Evolutionary conservation across 2,113 vertebrate species (phyloP), one percentile per base, ranked within the genome.

Genomic region (Epinephelus cyanopodus): DNA sequence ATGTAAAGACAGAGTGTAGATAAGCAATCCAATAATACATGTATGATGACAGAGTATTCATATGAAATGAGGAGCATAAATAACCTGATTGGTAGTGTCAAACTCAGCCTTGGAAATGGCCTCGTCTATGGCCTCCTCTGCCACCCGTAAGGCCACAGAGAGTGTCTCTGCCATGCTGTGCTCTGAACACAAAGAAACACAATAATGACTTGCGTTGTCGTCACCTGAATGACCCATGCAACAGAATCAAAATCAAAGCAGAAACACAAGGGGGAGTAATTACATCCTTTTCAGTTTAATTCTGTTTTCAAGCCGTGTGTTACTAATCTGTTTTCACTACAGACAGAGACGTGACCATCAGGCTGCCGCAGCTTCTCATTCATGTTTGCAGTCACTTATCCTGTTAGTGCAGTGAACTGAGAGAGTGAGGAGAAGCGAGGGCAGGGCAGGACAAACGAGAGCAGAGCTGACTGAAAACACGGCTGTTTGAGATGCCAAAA

Each of bases 61-160:
- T 45, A 62, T 45, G 11, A 64, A 19, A 47, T 52, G 29, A 62
- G 25, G 9, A 69, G 27, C 6, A 56, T n/a, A 1, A 83, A 69
- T 56, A 95, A 99, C 98, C 97, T 98, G 95, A 84, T 93, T 96
- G 90, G 96, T 94, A 68, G 94, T 91, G 64, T 95, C 95, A 33
- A 95, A 93, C 81, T 97, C 97, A 56, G 97, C 97, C 87, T 97
- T 98, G 77, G 95, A 95, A 89, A 99, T 99, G 19, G 98, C 98
- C 90, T 99, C 98, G 83, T 99, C 97, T 52, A 99, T 95, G 83
- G 97, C 97, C 82, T 99, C 98, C 89, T 98, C 97, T 61, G 98
- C 98, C 92, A 99, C 98, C 3, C 96, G 96, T 29, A 96, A 86
- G 66, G 98, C 98, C 37, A 98, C 97, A 25, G 95, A 95, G 91